Conservation (phyloP, 2,113 vertebrate species). For the Xenopus laevis region DNA sequence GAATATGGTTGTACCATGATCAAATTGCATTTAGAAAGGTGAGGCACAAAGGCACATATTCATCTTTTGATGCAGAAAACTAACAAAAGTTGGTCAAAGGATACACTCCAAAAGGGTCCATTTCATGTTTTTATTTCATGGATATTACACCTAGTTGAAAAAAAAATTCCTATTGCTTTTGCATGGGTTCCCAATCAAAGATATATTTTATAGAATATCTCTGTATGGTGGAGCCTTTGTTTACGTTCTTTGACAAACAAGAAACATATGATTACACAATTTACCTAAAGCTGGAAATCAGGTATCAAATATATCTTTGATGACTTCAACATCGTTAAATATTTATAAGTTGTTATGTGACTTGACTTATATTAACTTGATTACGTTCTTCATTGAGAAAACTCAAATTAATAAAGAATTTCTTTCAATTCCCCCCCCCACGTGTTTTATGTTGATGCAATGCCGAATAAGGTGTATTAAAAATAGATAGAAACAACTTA, state of each 20-base stretch:
- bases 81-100: too few relatives aligned
- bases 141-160: neutral
- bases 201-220: neutral
- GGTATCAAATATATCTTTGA: conserved; percentile 23
- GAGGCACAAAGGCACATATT: too few relatives aligned
- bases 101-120: too few relatives aligned
- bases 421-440: conserved; percentile 2
- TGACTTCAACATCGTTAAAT: conserved; percentile 32
- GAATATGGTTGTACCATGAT: too few relatives aligned
- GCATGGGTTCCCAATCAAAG: conserved; percentile 5
- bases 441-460: neutral
- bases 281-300: conserved; percentile 14
- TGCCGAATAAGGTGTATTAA: neutral
- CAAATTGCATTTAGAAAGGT: too few relatives aligned
- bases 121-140: too few relatives aligned
- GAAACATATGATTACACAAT: neutral
- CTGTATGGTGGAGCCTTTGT: neutral
- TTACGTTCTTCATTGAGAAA: conserved; percentile 11
- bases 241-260: conserved; percentile 1
- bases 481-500: conserved; percentile 5
- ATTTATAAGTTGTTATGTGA: conserved; percentile 21
- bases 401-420: conserved; percentile 7
- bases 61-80: too few relatives aligned
- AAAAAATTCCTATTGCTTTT: neutral
- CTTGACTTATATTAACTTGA: conserved; percentile 32